Evolutionary conservation across 2,113 vertebrate species (phyloP).

Genomic region (Mormyrus lacerda): DNA sequence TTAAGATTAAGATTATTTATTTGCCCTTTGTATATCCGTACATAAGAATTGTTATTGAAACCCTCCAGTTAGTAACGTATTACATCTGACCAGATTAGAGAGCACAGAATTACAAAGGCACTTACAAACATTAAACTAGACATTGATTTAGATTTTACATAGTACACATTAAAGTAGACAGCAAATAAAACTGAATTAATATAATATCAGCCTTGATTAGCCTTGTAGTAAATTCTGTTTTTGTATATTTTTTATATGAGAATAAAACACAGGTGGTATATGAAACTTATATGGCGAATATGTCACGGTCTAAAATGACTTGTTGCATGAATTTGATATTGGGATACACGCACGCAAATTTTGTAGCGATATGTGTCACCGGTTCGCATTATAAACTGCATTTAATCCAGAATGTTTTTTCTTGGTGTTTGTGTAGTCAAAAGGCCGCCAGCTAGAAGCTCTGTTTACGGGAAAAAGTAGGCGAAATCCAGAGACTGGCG

Average conservation of each 20-base stretch:
- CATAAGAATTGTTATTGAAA: not conserved
- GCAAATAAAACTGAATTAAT: not conserved
- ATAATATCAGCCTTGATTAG: not conserved
- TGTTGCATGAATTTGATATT: not conserved
- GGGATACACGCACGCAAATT: not conserved
- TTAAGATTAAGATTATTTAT: not conserved
- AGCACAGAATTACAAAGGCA: not conserved
- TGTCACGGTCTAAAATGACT: not conserved
- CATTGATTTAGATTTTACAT: not conserved
- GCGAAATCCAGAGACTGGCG: not conserved
- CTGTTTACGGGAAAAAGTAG: not conserved
- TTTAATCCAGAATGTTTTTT: not conserved
- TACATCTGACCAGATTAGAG: not conserved
- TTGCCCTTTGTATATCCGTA: not conserved
- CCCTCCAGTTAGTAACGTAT: not conserved
- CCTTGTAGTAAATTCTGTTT: not conserved
- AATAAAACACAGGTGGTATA: not conserved
- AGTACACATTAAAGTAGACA: not conserved
- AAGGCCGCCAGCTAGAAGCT: not conserved
- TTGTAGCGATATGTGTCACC: not conserved
- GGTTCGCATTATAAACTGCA: not conserved
- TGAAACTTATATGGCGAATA: not conserved
- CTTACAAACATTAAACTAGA: not conserved
- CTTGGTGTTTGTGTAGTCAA: not conserved
- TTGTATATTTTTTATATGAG: not conserved